Percentiles rank a stretch among this genome's conserved stretches.
phyloP scores from a whole-genome alignment of 2,113 vertebrate species.

The Lonchura striata region DNA sequence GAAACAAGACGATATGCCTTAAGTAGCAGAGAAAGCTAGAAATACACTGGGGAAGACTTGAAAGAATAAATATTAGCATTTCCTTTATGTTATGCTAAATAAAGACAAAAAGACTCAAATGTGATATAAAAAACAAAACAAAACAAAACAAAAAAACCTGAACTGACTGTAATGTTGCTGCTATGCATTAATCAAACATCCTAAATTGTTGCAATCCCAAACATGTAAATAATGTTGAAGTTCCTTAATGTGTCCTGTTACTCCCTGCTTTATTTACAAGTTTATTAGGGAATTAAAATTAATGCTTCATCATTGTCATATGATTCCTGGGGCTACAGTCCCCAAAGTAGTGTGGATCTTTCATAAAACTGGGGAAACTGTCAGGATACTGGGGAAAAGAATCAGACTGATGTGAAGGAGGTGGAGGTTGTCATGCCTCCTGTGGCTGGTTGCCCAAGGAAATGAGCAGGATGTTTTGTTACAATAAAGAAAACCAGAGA shows the following conservation, averaged over 20 bases:
- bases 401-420: background rate
- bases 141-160: background rate
- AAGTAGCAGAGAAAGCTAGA: background rate
- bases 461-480: background rate
- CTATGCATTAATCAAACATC: background rate
- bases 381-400: background rate
- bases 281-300: background rate
- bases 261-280: background rate
- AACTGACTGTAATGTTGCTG: background rate
- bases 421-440: background rate
- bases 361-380: background rate
- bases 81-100: background rate
- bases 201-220: background rate
- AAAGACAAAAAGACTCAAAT: background rate
- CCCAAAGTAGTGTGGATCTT: background rate
- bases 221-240: background rate
- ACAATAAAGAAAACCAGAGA: background rate
- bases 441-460: background rate
- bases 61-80: background rate
- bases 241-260: background rate
- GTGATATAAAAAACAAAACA: background rate
- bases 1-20: background rate
- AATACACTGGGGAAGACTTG: background rate
- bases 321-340: background rate
- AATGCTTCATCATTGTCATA: background rate